Evolutionary conservation across 2,888 invertebrate genomes (phyloP).

Genomic region (Noctuana brunneofusca): DNA sequence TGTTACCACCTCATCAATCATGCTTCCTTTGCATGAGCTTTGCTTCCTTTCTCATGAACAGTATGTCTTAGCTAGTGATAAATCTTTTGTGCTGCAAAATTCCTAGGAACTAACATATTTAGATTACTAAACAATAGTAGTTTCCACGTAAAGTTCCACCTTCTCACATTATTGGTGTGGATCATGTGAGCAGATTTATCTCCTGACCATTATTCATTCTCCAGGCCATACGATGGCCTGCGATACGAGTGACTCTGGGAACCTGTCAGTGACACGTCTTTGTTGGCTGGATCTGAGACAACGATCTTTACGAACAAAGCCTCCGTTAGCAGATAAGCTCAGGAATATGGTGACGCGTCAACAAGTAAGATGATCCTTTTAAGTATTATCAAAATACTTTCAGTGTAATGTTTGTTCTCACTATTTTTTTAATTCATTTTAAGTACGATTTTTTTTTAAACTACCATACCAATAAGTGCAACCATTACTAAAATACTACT

Average conservation of each 20-base stretch:
- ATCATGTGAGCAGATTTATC: slow-evolving; percentile 20
- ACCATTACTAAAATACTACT: no score
- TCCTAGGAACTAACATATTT: slow-evolving; percentile 11
- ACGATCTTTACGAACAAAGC: slow-evolving; percentile 9
- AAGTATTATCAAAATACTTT: not conserved
- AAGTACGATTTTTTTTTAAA: no score
- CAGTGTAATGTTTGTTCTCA: not conserved
- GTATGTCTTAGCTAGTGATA: not conserved
- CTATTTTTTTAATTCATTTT: not conserved
- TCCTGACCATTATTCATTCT: not conserved
- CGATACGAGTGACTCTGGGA: slow-evolving; percentile 19
- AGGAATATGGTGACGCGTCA: not conserved
- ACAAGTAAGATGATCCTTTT: not conserved
- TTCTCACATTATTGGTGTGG: slow-evolving; percentile 15
- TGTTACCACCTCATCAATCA: no score
- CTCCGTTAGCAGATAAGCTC: not conserved
- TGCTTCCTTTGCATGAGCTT: not conserved
- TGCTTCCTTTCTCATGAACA: no score
- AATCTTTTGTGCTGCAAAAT: not conserved
- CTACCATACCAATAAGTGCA: no score
- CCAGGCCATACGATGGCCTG: slow-evolving; percentile 12
- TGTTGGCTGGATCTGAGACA: slow-evolving; percentile 7
- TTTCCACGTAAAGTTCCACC: slow-evolving; percentile 9
- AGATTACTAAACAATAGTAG: slow-evolving; percentile 17
- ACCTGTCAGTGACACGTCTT: slow-evolving; percentile 14